Conservation (phyloP, 2,888 invertebrate genomes). For the Muschampia plurimacula region DNA sequence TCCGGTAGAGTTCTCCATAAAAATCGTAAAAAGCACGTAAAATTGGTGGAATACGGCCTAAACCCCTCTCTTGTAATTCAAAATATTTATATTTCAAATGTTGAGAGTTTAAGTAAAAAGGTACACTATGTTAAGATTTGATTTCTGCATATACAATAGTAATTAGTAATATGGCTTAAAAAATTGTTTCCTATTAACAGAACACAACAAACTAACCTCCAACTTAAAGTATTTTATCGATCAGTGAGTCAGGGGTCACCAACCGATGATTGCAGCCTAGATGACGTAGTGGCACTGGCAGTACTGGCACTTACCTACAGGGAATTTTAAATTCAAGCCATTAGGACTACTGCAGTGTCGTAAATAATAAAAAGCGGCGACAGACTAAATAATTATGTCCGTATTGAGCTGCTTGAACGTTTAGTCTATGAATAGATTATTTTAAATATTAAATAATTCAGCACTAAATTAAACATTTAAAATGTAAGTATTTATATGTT, state of each 20-base stretch:
- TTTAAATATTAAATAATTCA: too few species aligned
- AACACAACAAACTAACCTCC: background rate
- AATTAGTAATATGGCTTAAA: background rate
- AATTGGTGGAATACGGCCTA: too few species aligned
- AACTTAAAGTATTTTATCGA: background rate
- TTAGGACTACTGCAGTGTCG: slow-evolving; percentile 13
- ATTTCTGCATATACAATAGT: too few species aligned
- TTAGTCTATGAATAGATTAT: background rate
- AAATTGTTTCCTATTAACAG: background rate
- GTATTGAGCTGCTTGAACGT: background rate
- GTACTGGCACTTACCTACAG: slow-evolving; percentile 15
- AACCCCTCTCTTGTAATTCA: too few species aligned
- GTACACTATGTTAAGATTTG: too few species aligned
- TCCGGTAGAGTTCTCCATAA: too few species aligned
- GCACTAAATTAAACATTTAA: too few species aligned
- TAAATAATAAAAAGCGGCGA: slow-evolving; percentile 3
- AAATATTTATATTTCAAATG: too few species aligned
- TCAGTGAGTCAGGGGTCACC: slow-evolving; percentile 22
- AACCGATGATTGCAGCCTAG: slow-evolving; percentile 21
- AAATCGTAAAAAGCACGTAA: too few species aligned
- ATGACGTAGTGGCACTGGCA: slow-evolving; percentile 10
- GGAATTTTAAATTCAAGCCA: slow-evolving; percentile 17
- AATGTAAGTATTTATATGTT: too few species aligned
- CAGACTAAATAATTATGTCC: background rate
- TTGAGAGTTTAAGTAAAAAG: too few species aligned